A percentile compares a stretch with the other conserved stretches of the same genome.
phyloP scores from a whole-genome alignment of 1,140 invertebrate species.

The Drosophila ananassae region DNA sequence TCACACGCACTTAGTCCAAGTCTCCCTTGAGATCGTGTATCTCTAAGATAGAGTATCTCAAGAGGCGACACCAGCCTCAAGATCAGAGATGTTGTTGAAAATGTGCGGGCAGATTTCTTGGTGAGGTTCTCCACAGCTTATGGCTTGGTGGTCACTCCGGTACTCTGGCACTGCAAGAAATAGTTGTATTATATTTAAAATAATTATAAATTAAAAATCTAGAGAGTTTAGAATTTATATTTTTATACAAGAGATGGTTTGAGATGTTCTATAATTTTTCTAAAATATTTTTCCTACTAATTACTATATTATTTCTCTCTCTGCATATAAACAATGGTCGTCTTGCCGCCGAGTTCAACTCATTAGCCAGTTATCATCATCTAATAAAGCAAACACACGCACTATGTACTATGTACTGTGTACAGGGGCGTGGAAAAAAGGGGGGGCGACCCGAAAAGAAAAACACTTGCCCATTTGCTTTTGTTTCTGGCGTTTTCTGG shows the following conservation, averaged over 20 bases:
- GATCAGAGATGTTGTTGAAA: conserved; percentile 75
- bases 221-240: too few species aligned
- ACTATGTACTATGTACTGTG: conserved; percentile 5
- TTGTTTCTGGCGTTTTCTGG: conserved; percentile 18
- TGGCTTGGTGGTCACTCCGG: conserved; percentile 15
- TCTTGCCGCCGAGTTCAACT: conserved; percentile 69
- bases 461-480: conserved; percentile 67
- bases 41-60: conserved; percentile 13
- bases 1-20: conserved; percentile 14
- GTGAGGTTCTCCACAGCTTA: conserved; percentile 33
- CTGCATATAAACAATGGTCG: conserved; percentile 45
- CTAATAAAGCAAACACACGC: conserved; percentile 75
- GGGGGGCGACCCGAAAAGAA: not conserved
- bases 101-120: conserved; percentile 68
- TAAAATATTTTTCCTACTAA: not conserved
- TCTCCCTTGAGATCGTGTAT: conserved; percentile 13
- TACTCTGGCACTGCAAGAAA: too few species aligned
- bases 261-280: not conserved
- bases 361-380: conserved; percentile 82
- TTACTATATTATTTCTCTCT: not conserved
- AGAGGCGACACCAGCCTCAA: conserved; percentile 43
- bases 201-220: too few species aligned
- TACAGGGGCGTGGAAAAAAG: conserved; percentile 1
- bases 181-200: too few species aligned
- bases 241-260: too few species aligned